Evolutionary conservation across 2,888 invertebrate species (phyloP), one percentile per base, ranked within the genome.

Genomic region (Habroteleia sp.): DNA sequence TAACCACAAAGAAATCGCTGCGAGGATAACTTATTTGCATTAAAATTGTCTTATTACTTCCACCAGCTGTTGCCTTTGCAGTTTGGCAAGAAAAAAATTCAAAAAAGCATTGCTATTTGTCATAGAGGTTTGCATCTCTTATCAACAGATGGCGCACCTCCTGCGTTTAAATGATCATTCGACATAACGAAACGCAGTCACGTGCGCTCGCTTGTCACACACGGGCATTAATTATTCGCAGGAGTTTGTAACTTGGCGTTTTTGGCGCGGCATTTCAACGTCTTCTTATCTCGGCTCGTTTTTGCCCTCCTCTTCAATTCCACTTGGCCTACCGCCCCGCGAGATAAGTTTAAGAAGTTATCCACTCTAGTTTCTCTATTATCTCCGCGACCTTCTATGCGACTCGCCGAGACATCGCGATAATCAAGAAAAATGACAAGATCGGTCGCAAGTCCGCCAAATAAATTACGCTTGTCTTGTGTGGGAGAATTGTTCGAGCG

Each of bases 321-420:
- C 68, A 42, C 54, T 58, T 60, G 52, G 73, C 39, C 65, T 48
- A 27, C 46, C 46, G 31, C 60, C 41, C 35, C 31, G 25, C 48
- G 48, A 74, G 69, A 74, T 74, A 74, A 74, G 48, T 65, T 69
- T 69, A 74, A 68, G 62, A 74, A 74, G 74, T 68, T 74, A 73
- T 74, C 62, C 68, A 56, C 62, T 46, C 60, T 25, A 25, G 48
- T 25, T 62, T 56, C 68, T 68, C 62, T 56, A 74, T 74, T 74
- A 74, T 74, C 74, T 62, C 7, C 54, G 54, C 66, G 54, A 58
- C 63, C 65, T 72, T 72, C 65, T 56, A 10, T 46, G 60, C 23
- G 44, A 31, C 46, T 54, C 52, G 46, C 25, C 44, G 33, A 37
- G 42, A 44, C 42, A 66, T 66, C 60, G 58, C 35, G 74, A 68